Conservation (phyloP, 2,797 vertebrate genomes). For the Erpetoichthys calabaricus region DNA sequence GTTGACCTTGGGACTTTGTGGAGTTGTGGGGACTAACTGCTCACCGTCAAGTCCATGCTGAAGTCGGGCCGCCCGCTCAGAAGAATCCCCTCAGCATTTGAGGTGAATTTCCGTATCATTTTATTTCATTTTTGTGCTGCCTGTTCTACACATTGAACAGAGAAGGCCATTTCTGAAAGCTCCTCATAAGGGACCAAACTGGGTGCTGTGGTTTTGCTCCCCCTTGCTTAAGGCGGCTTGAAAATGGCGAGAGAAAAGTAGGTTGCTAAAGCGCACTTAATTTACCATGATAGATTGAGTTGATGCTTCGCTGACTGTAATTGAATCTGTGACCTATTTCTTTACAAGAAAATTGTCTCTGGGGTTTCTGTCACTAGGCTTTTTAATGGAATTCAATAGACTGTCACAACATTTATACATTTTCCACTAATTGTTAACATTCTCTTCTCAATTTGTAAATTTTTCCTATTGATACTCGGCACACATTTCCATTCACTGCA, state of each 20-base stretch:
- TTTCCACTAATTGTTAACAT: conserved; percentile 73
- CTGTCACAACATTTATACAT: conserved; percentile 79
- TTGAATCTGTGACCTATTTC: conserved; percentile 99
- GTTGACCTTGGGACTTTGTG: too few relatives aligned
- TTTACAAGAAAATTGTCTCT: conserved; percentile 98
- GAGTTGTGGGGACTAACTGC: too few relatives aligned
- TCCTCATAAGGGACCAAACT: too few relatives aligned
- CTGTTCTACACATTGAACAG: too few relatives aligned
- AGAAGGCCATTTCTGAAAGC: too few relatives aligned
- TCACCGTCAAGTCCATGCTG: too few relatives aligned
- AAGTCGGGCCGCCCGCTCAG: too few relatives aligned
- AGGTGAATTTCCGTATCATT: too few relatives aligned
- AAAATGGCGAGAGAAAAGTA: conserved; percentile 98
- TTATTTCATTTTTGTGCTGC: too few relatives aligned
- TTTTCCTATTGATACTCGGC: conserved; percentile 55
- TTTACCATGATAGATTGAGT: conserved; percentile 99
- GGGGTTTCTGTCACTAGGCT: conserved; percentile 90
- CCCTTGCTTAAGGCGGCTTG: conserved; percentile 94
- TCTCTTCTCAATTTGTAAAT: conserved; percentile 62
- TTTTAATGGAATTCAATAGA: conserved; percentile 96
- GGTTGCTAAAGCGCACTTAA: conserved; percentile 99
- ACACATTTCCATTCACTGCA: too few relatives aligned
- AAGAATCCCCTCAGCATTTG: too few relatives aligned
- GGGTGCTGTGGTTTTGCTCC: conserved; percentile 35
- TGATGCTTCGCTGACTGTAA: conserved; percentile 99